Evolutionary conservation across 2,113 vertebrate species (phyloP).

Genomic region (Nipponia nippon): DNA sequence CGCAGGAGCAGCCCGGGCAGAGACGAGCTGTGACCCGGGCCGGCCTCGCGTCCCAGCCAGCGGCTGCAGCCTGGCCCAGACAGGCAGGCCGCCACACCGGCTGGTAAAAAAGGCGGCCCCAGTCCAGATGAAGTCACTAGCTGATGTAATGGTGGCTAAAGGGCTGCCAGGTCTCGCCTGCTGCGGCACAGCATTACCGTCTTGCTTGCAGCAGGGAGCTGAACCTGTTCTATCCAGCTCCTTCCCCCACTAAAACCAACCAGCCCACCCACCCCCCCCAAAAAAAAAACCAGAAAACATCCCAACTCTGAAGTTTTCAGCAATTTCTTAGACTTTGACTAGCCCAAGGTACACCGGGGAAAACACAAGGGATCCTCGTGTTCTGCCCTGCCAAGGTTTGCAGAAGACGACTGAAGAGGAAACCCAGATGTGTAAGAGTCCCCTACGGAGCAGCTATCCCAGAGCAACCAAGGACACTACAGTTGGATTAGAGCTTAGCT

Average conservation of each 20-base stretch:
- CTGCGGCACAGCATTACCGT: rapidly evolving
- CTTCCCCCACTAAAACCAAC: background rate
- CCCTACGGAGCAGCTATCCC: background rate
- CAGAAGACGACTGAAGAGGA: background rate
- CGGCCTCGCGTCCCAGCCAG: background rate
- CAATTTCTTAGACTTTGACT: rapidly evolving
- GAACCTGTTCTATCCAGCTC: background rate
- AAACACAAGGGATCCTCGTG: rapidly evolving
- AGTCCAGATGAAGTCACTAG: background rate
- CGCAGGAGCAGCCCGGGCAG: background rate
- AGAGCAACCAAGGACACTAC: background rate
- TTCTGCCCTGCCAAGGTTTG: background rate
- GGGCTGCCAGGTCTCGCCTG: background rate
- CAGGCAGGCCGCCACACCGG: background rate
- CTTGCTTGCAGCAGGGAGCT: background rate
- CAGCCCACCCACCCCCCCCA: no score
- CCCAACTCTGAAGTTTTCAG: background rate
- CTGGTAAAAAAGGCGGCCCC: background rate
- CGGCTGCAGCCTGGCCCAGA: background rate
- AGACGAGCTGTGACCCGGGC: background rate
- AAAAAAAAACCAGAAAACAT: background rate
- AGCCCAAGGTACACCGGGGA: background rate
- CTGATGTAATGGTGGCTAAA: background rate
- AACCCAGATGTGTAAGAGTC: rapidly evolving
- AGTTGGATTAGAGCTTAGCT: background rate